Evolutionary conservation across 1,140 invertebrate species (phyloP).

Genomic region (Polyergus mexicanus): DNA sequence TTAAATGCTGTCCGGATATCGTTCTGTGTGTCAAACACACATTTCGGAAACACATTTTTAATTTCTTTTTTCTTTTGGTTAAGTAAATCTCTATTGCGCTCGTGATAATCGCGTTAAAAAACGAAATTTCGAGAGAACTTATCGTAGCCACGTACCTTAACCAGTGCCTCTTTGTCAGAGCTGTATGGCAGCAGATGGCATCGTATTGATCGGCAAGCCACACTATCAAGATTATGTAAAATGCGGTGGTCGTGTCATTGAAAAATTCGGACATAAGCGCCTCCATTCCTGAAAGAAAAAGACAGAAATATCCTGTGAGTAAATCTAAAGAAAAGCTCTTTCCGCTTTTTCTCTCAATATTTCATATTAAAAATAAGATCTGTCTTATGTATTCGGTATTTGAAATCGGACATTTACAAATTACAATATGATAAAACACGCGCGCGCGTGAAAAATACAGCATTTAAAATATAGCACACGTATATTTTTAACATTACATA

Average conservation of each 20-base stretch:
- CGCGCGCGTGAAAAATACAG: background rate
- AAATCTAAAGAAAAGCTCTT: background rate
- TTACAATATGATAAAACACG: slow-evolving; percentile 8
- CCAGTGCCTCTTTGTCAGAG: slow-evolving; percentile 98
- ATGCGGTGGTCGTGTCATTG: slow-evolving; percentile 99
- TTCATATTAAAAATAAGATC: background rate
- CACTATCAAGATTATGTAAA: slow-evolving; percentile 99
- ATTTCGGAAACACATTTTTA: background rate
- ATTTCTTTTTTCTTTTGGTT: background rate
- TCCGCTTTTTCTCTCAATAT: background rate
- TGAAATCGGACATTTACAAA: background rate
- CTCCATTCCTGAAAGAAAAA: slow-evolving; percentile 96
- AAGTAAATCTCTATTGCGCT: background rate
- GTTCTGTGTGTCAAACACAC: slow-evolving; percentile 49
- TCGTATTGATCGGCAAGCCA: slow-evolving; percentile 99
- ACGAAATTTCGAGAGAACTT: background rate
- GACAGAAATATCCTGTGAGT: background rate
- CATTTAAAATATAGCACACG: background rate
- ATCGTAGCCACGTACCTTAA: slow-evolving; percentile 90
- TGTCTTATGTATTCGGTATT: background rate
- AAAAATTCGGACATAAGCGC: slow-evolving; percentile 99
- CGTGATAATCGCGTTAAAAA: background rate
- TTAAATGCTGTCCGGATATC: slow-evolving; percentile 79
- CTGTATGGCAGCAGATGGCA: slow-evolving; percentile 98
- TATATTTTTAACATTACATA: background rate